Evolutionary conservation across 2,113 vertebrate genomes (phyloP), one percentile per base, ranked within the genome.

Genomic region (Larimichthys polyactis): DNA sequence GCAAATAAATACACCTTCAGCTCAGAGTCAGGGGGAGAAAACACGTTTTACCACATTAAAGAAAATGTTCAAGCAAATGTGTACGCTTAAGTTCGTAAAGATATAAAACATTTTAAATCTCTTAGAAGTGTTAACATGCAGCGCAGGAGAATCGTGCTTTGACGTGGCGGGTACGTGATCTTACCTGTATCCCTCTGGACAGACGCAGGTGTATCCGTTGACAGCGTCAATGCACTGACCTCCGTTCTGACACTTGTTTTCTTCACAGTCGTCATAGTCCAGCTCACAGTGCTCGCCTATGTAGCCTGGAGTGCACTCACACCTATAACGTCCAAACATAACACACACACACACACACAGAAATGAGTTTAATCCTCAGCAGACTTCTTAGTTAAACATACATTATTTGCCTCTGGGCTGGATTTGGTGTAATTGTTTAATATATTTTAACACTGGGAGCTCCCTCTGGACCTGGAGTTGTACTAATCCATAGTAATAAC

Each of bases 251-350:
- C 98, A 99, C 85, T 99, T 99, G 89, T 98, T 97, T 19, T 98
- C 97, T 32, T 96, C 95, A 83, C 98, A 99, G 86, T 99, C 98
- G 0, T 99, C 96, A 43, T 96, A 96, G 71, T 99, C 97, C 62
- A 95, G 84, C 78, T 98, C 97, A 63, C 98, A 99, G 11, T 99
- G 97, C 22, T 99, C 97, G 0, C 98, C 97, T 2, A 97, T 82
- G 2, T 97, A 99, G 0, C 98, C 98, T 14, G 98, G 97, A 10
- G 96, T 97, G 89, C 98, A 99, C 86, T 99, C 98, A 90, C 98
- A 99, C 90, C 98, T 99, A 75, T 85, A 83, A 11, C 72, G 29
- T 11, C 87, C 85, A 80, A 60, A 62, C 46, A 69, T 27, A 60
- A 32, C 6, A 66, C 15, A 29, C 36, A 70, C 5, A 36, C 6